Evolutionary conservation across 2,113 vertebrate species (phyloP).

Genomic region (Deroptyus accipitrinus): DNA sequence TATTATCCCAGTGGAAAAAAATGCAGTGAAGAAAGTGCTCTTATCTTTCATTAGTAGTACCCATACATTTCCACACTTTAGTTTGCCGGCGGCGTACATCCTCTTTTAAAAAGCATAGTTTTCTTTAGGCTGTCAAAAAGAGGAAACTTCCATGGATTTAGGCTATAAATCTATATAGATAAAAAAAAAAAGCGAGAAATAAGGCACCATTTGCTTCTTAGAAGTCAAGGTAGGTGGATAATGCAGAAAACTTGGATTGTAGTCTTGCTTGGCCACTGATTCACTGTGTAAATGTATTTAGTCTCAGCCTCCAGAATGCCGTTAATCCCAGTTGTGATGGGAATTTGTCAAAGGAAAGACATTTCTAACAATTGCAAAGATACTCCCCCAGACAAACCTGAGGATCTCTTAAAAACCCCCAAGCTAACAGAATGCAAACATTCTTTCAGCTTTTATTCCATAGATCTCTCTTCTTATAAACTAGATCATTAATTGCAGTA

Average conservation of each 20-base stretch:
- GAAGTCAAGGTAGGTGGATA: neutral
- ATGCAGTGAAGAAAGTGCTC: neutral
- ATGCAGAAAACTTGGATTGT: neutral
- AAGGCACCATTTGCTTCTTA: neutral
- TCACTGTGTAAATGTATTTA: neutral
- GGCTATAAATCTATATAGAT: neutral
- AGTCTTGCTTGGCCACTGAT: neutral
- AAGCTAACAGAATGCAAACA: neutral
- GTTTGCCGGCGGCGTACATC: neutral
- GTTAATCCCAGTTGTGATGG: neutral
- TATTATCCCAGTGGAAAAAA: neutral
- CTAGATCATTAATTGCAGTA: neutral
- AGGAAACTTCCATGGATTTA: neutral
- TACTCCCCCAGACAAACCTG: neutral
- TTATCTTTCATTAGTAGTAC: neutral
- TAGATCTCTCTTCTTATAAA: neutral
- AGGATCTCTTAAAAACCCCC: neutral
- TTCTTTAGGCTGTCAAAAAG: neutral
- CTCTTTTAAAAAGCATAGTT: neutral
- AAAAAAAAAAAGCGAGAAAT: neutral
- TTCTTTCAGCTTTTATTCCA: neutral
- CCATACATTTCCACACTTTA: neutral
- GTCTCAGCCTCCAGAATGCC: neutral
- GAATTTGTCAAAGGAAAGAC: neutral
- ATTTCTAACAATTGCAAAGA: neutral